Base-by-base conservation (phyloP, 2,888 invertebrate genomes). In the Cremastinae sp. region DNA sequence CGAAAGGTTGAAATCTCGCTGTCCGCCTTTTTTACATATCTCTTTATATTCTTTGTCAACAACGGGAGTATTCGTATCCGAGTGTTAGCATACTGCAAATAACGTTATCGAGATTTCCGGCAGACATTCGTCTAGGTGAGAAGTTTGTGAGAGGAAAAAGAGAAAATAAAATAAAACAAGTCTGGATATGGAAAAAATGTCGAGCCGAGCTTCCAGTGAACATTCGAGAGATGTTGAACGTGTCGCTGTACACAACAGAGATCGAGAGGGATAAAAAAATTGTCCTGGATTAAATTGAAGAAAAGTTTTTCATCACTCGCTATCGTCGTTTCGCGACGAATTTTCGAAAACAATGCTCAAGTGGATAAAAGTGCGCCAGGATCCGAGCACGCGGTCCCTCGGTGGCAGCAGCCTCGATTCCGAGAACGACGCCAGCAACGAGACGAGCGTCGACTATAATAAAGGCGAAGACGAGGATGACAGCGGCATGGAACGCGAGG, bases 301-400 rank as follows among this genome's bases (percentile, higher is more conserved):
- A n/a, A n/a, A n/a, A n/a, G n/a, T n/a, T 53, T 12, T 53, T 28
- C 28, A 10, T 8, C 28, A 28, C 8, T 14, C 1, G n/a, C 12
- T 14, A 45, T 28, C n/a, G 10, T 14, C 14, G 43, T 10, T 10
- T 8, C 35, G 10, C 1, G 22, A n/a, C 12, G 53, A 56, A 22
- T n/a, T 18, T 41, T 4, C 35, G n/a, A 16, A 41, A 58, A 39
- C n/a, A 69, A 89, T 89, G 89, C 83, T 89, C 74, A 89, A 89
- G 88, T 89, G 89, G 89, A 89, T 89, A 69, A 89, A 89, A 83
- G 88, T 88, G 47, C 86, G 88, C 35, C 88, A 89, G 80, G 88
- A 86, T 81, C 77, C 81, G 69, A 78, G 84, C 78, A 80, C 82
- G 73, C 74, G 80, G 49, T 55, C 80, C n/a, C 55, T 72, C 74